phyloP scores from a whole-genome alignment of 2,888 invertebrate genomes.

The Macrophya alboannulata region DNA sequence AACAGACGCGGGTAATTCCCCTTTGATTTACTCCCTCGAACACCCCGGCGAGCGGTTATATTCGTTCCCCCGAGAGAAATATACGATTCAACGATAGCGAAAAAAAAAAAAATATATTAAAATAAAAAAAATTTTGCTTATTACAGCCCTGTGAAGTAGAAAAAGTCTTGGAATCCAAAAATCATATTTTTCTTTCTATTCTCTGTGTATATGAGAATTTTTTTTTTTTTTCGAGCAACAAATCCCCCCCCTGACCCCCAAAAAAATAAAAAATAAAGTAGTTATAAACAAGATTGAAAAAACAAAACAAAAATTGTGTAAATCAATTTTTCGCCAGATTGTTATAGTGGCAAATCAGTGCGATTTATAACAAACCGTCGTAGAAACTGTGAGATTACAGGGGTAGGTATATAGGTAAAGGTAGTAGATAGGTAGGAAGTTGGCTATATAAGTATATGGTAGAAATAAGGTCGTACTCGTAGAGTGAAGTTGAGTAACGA shows the following conservation, averaged over 20 bases:
- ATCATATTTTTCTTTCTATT: too few relatives aligned
- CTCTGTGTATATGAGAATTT: too few relatives aligned
- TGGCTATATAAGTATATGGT: constrained; percentile 50
- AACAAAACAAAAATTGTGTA: too few relatives aligned
- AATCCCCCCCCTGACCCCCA: too few relatives aligned
- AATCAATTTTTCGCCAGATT: neutral
- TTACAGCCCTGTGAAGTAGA: too few relatives aligned
- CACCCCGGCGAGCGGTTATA: constrained; percentile 54
- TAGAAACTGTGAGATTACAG: neutral
- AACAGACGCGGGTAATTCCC: constrained; percentile 70
- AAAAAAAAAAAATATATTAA: too few relatives aligned
- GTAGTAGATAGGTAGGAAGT: constrained; percentile 19
- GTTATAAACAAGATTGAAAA: too few relatives aligned
- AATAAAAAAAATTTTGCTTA: too few relatives aligned
- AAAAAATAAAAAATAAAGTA: too few relatives aligned
- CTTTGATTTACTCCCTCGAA: constrained; percentile 71
- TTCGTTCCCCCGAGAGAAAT: neutral
- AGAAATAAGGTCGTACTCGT: constrained; percentile 76
- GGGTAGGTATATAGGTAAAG: too few relatives aligned
- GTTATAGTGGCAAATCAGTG: neutral
- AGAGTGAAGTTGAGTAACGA: constrained; percentile 77
- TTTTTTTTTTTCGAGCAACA: too few relatives aligned
- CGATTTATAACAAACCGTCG: neutral
- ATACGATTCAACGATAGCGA: neutral
- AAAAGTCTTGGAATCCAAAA: too few relatives aligned